Base-by-base conservation (phyloP, 1,140 invertebrate species). In the Bombyx mandarina region DNA sequence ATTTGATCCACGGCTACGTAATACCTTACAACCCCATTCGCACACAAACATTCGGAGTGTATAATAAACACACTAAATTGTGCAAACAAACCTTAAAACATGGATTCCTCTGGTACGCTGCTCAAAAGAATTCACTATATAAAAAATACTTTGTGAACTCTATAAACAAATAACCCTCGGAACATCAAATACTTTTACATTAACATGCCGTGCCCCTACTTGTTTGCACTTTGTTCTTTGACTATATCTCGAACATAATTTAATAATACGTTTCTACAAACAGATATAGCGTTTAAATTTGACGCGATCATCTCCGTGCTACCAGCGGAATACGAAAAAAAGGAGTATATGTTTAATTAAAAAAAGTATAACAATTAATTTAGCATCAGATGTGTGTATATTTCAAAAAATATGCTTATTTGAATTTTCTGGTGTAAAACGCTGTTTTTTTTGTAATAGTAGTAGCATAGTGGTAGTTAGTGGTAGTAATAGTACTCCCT, bases 131-230 rank as follows among this genome's bases (percentile, higher is more conserved):
- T 35, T 1, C 26, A 35, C 26, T 35, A 35, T 35, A 35, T 5
- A 35, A 35, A 67, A 75, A 70, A 63, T 69, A 66, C 59, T 58
- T 61, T 61, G 58, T 58, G 60, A 65, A 63, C 56, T 62, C 55
- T 56, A 71, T 76, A 79, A 79, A 79, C 70, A 77, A 75, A 75
- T 71, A 63, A 46, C 47, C 59, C 65, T 65, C 68, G 62, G 62
- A 65, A 71, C 66, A 82, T 80, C 76, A 79, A 80, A 82, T 81
- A 79, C 67, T 73, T 70, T 65, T 58, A 72, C 61, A 73, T 71
- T 75, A 77, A 75, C 73, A 73, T 75, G 69, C 71, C 73, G 71
- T 75, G 69, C 71, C 76, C 71, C 70, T 75, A 64, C 62, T 62
- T 56, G 69, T 73, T 68, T 78, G 44, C 45, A 72, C 71, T 71